Conservation (phyloP, 2,797 vertebrate species). For the Triplophysa bombifrons region DNA sequence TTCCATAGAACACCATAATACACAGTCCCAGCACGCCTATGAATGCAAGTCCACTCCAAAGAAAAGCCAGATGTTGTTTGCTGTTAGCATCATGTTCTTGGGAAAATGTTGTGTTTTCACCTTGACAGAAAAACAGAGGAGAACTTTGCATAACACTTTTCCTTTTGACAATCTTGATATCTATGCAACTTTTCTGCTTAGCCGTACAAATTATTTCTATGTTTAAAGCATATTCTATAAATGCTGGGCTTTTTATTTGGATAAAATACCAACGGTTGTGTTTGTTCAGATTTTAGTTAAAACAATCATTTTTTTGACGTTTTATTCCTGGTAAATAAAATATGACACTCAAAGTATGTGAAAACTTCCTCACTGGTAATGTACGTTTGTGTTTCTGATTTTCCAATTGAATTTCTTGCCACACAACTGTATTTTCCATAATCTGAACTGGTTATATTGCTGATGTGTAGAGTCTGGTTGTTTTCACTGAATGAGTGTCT, state of each 20-base stretch:
- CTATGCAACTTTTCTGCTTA: background rate
- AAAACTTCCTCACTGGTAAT: slow-evolving; percentile 48
- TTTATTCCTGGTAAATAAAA: background rate
- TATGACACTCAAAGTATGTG: background rate
- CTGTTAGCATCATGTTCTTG: background rate
- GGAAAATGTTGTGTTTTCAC: background rate
- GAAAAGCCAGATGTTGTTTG: background rate
- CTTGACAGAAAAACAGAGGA: slow-evolving; percentile 15
- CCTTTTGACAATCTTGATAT: background rate
- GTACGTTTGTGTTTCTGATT: background rate
- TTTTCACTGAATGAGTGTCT: slow-evolving; percentile 41
- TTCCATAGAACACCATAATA: slow-evolving; percentile 17
- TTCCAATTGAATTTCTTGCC: slow-evolving; percentile 19
- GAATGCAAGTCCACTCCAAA: slow-evolving; percentile 6
- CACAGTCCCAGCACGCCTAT: slow-evolving; percentile 20
- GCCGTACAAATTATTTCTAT: too few species aligned
- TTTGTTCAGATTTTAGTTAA: too few species aligned
- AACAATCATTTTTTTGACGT: too few species aligned
- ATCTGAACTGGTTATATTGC: slow-evolving; percentile 40
- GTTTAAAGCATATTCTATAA: background rate
- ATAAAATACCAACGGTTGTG: too few species aligned
- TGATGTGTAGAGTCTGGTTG: slow-evolving; percentile 51
- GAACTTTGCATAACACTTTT: background rate
- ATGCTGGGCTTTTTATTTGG: background rate
- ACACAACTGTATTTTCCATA: slow-evolving; percentile 54